Evolutionary conservation across 2,888 invertebrate genomes (phyloP), one percentile per base, ranked within the genome.

Genomic region (Actias luna): DNA sequence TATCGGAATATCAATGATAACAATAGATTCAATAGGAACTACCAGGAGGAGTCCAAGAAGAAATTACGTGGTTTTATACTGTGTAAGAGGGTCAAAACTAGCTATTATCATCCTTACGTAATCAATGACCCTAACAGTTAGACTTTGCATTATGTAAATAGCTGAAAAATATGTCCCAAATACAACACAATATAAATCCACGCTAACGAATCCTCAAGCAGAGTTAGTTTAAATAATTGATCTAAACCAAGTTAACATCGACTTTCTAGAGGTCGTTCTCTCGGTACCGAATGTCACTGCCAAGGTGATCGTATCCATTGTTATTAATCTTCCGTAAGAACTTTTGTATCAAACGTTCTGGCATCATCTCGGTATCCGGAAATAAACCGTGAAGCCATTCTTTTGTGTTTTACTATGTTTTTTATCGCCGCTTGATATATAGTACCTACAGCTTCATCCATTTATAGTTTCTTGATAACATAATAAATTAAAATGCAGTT

Each of bases 221-320:
- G 7, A 42, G 5, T 7, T 7, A 42, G 18, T 42, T n/a, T 42
- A 42, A 4, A 1, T 46, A 46, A n/a, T 5, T 42, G 42, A 64
- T 65, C 69, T 70, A 69, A 69, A 66, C 60, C 69, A 70, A 74
- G 71, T 77, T 69, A 71, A 74, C 71, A 69, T 58, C 5, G 70
- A 71, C 69, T 52, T 67, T 71, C 65, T 70, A 69, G 69, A 68
- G 69, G 71, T 73, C 69, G 73, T 74, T 70, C 69, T 71, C 70
- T 67, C 65, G 58, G 63, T 61, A 62, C 65, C 68, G 68, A 66
- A 65, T 72, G 77, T 76, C 78, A 79, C 69, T 78, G 78, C 76
- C 79, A 78, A 77, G 73, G 76, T 64, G 69, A 73, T 65, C 59
- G 58, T 67, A 64, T 67, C 66, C n/a, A 12, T 14, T n/a, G 14